A percentile compares a stretch with the other conserved stretches of the same genome.
These are phyloP conservation scores for Ceratina calcarata DNA, from an alignment of 1,140 invertebrate species.

Conservation along the genomic window DNA sequence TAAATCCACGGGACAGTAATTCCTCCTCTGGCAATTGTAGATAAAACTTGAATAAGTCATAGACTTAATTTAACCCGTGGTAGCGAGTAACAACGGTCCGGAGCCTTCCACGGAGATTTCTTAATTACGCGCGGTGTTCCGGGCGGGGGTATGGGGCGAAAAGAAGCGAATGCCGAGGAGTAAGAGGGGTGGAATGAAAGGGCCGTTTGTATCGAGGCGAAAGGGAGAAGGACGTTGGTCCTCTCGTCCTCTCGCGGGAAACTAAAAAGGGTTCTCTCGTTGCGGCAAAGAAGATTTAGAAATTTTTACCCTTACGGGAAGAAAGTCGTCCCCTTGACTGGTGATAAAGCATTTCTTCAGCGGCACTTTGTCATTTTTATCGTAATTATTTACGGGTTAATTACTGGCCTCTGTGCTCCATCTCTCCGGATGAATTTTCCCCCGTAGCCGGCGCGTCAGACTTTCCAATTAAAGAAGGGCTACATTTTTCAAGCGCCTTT, in stretches of 20 bases:
- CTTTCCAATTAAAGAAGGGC: constrained; percentile 2
- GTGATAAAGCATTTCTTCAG: constrained; percentile 71
- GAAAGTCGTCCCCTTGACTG: constrained; percentile 44
- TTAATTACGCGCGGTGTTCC: constrained; percentile 74
- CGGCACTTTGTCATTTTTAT: constrained; percentile 77
- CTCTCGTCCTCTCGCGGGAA: constrained; percentile 2
- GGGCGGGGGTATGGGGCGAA: neutral
- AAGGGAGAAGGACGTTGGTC: constrained; percentile 35
- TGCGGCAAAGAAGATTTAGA: constrained; percentile 68
- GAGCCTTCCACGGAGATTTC: constrained; percentile 75
- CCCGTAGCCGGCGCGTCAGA: neutral
- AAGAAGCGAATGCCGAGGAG: constrained; percentile 28
- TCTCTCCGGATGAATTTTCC: neutral
- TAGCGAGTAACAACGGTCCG: constrained; percentile 62
- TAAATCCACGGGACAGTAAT: constrained; percentile 64
- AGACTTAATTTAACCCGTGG: constrained; percentile 78
- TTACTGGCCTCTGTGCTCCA: constrained; percentile 56
- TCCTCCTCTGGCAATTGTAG: constrained; percentile 78
- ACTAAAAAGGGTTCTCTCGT: constrained; percentile 68
- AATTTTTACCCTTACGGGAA: constrained; percentile 49
- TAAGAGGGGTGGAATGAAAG: constrained; percentile 41
- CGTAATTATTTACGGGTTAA: constrained; percentile 78
- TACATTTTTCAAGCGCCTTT: neutral
- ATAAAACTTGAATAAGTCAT: constrained; percentile 81
- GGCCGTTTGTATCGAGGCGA: constrained; percentile 37